phyloP scores from a whole-genome alignment of 2,888 invertebrate genomes.

The Noctuana brunneofusca region DNA sequence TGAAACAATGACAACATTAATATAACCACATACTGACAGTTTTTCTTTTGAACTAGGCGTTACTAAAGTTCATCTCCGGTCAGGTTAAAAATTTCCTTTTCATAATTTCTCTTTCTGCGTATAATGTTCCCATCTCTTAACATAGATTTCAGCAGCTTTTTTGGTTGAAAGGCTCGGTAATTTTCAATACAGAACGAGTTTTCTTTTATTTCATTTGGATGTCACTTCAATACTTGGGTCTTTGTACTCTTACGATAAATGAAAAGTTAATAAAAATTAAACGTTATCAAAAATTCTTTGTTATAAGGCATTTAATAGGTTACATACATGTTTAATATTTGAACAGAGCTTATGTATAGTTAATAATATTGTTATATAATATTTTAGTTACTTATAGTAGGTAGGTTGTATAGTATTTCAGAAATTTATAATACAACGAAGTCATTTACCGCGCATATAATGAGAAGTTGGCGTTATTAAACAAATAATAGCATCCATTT shows the following conservation, averaged over 20 bases:
- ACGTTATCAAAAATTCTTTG: not conserved
- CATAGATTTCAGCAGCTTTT: constrained; percentile 22
- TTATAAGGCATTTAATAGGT: not conserved
- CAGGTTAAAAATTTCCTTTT: constrained; percentile 22
- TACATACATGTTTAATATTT: too few species aligned
- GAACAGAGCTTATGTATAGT: too few species aligned
- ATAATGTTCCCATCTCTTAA: not conserved
- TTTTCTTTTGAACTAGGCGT: not conserved
- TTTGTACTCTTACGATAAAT: too few species aligned
- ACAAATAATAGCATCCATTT: constrained; percentile 18
- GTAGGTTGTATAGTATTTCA: not conserved
- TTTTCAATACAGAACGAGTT: constrained; percentile 19
- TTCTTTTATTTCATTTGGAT: constrained; percentile 9
- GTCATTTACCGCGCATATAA: not conserved
- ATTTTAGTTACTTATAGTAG: too few species aligned
- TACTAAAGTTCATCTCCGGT: constrained; percentile 22
- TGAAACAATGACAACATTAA: constrained; percentile 2
- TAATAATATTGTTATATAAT: too few species aligned
- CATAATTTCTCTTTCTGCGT: constrained; percentile 14
- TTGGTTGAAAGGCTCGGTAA: constrained; percentile 20
- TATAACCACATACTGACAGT: not conserved
- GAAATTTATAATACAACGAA: not conserved
- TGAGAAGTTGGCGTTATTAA: constrained; percentile 9
- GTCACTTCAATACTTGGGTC: not conserved
- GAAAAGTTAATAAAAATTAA: not conserved